Percentiles rank a stretch among this genome's conserved stretches.
Conservation (phyloP, 2,797 vertebrate species). For the Squalus acanthias region DNA sequence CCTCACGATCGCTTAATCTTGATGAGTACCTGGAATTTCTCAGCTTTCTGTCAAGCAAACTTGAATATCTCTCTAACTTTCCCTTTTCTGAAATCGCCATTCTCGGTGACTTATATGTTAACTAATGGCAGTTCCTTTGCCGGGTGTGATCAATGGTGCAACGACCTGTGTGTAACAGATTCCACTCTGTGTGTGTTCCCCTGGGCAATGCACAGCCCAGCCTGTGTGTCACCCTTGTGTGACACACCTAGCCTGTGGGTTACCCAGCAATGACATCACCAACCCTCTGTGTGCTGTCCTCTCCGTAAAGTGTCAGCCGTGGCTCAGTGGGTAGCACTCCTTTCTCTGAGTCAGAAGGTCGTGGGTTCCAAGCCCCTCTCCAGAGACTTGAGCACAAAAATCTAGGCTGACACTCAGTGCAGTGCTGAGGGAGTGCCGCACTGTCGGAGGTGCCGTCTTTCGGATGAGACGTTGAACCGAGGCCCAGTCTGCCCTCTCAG, state of each 20-base stretch:
- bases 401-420: not conserved
- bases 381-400: not conserved
- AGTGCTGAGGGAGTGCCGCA: not conserved
- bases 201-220: no score
- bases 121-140: no score
- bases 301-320: not conserved
- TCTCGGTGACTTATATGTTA: no score
- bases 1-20: no score
- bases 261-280: not conserved
- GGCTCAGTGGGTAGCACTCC: not conserved
- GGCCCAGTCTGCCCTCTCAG: not conserved
- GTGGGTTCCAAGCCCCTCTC: not conserved
- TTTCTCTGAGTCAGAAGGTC: not conserved
- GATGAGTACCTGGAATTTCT: no score
- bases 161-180: not conserved
- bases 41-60: no score
- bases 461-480: not conserved
- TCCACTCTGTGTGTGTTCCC: not conserved
- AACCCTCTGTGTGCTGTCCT: no score
- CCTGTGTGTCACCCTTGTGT: not conserved
- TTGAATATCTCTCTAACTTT: no score
- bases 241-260: not conserved
- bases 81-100: no score
- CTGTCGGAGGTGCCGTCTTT: not conserved
- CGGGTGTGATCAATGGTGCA: no score